Conservation (phyloP, 2,888 invertebrate genomes). For the Aphodius granarius region DNA sequence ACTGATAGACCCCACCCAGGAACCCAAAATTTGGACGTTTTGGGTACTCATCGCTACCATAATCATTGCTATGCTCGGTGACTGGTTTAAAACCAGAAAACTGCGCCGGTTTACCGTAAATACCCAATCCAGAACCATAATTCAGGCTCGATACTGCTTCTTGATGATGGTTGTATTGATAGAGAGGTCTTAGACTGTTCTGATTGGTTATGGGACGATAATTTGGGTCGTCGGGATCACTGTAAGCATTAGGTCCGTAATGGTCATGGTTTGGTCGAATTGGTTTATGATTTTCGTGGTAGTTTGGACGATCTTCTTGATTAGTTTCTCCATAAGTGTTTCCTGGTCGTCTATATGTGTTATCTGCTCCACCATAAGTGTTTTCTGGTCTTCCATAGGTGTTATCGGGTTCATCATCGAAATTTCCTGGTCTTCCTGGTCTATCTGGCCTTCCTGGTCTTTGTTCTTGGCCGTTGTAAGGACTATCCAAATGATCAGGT, state of each 20-base stretch:
- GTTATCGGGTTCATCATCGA: too few relatives aligned
- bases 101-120: not conserved
- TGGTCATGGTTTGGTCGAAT: not conserved
- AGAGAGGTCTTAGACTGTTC: not conserved
- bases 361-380: too few relatives aligned
- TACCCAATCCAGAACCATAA: too few relatives aligned
- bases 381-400: too few relatives aligned
- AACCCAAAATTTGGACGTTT: conserved; percentile 14
- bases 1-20: conserved; percentile 3
- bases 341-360: too few relatives aligned
- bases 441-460: not conserved
- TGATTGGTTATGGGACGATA: conserved; percentile 19
- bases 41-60: conserved; percentile 13
- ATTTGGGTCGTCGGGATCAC: conserved; percentile 34
- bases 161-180: conserved; percentile 8
- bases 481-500: conserved; percentile 14
- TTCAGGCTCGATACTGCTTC: not conserved
- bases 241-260: not conserved
- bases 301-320: too few relatives aligned
- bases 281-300: too few relatives aligned
- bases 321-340: too few relatives aligned
- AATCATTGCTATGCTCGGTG: conserved; percentile 12
- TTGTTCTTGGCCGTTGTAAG: too few relatives aligned
- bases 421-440: conserved; percentile 2
- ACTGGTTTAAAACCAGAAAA: conserved; percentile 15